Percentiles rank a stretch among this genome's conserved stretches.
Conservation (phyloP, 1,140 invertebrate species). For the Pectinophora gossypiella region DNA sequence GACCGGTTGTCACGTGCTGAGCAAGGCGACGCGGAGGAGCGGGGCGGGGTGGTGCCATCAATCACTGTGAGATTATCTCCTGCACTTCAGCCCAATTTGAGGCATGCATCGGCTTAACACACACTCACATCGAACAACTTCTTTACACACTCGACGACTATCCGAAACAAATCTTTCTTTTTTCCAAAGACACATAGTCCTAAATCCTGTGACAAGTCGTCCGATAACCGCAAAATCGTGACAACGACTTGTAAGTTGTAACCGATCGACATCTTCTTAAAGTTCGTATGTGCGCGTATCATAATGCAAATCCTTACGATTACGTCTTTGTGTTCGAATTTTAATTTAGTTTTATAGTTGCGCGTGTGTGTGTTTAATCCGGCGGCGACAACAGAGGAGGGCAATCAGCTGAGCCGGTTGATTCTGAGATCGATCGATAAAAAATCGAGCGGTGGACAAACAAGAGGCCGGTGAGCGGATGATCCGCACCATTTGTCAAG, state of each 20-base stretch:
- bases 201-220: neutral
- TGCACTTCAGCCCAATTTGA: conserved; percentile 76
- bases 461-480: conserved; percentile 48
- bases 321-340: conserved; percentile 32
- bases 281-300: conserved; percentile 22
- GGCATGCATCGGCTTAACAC: conserved; percentile 61
- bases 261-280: neutral
- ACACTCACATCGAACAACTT: conserved; percentile 30
- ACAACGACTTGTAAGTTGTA: neutral
- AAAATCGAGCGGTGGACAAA: conserved; percentile 57
- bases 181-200: neutral
- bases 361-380: conserved; percentile 41
- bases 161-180: neutral
- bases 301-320: conserved; percentile 37
- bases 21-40: conserved; percentile 2
- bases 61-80: conserved; percentile 80
- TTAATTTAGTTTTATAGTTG: conserved; percentile 29
- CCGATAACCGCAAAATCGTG: neutral
- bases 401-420: conserved; percentile 62
- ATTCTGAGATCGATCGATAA: conserved; percentile 59
- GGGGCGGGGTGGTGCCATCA: conserved; percentile 71
- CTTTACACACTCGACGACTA: neutral
- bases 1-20: conserved; percentile 8
- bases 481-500: conserved; percentile 67
- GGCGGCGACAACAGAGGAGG: conserved; percentile 61